These are phyloP conservation scores for Nothoprocta perdicaria DNA, from an alignment of 2,113 vertebrate genomes.

Conservation along the genomic window DNA sequence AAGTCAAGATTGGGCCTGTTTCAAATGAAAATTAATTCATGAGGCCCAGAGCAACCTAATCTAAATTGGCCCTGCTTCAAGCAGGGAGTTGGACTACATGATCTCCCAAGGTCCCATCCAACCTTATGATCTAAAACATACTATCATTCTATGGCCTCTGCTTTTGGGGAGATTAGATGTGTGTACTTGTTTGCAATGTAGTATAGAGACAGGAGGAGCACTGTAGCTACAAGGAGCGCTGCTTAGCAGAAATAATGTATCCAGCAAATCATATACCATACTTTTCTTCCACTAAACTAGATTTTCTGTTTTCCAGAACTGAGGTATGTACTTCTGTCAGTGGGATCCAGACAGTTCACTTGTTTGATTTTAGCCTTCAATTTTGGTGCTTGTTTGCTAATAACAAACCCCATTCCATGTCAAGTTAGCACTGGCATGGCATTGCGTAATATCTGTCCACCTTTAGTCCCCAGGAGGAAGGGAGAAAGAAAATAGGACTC, in stretches of 20 bases:
- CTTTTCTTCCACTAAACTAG: not conserved
- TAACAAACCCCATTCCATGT: not conserved
- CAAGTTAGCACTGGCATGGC: not conserved
- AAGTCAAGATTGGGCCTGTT: not conserved
- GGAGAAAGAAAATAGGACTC: not conserved
- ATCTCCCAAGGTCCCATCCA: not conserved
- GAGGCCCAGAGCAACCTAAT: not conserved
- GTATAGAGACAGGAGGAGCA: not conserved
- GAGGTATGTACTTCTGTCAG: not conserved
- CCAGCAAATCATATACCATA: not conserved
- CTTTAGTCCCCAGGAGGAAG: not conserved
- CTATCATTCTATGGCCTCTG: not conserved
- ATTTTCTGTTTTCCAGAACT: not conserved
- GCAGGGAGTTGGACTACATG: not conserved
- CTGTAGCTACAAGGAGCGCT: not conserved
- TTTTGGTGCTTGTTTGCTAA: not conserved
- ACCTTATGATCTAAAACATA: not conserved
- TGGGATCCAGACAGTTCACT: not conserved
- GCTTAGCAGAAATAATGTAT: not conserved
- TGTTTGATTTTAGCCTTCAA: not conserved
- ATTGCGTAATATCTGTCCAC: not conserved
- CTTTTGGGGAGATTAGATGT: not conserved
- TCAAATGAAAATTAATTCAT: not conserved
- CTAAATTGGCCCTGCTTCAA: not conserved
- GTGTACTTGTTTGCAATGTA: not conserved